Conservation (phyloP, 2,113 vertebrate genomes). For the Lepus timidus region DNA sequence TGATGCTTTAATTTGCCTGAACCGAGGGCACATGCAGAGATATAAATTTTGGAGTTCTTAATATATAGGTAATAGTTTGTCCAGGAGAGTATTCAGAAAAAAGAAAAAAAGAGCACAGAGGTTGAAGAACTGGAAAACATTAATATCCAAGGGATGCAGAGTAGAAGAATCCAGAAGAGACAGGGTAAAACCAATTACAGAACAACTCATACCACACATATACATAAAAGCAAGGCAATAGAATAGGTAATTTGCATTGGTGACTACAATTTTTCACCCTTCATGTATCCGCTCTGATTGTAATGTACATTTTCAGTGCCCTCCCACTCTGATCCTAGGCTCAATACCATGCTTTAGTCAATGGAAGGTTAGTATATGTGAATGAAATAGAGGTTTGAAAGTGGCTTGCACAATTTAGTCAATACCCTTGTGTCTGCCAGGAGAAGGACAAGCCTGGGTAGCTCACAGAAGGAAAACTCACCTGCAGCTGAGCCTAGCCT, state of each 20-base stretch:
- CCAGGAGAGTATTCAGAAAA: too few relatives aligned
- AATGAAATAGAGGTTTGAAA: constrained; percentile 31
- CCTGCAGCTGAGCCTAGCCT: background rate
- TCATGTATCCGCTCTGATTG: background rate
- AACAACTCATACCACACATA: background rate
- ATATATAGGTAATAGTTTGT: background rate
- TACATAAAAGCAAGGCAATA: background rate
- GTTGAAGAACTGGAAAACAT: constrained; percentile 31
- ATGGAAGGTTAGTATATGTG: background rate
- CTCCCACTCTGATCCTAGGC: background rate
- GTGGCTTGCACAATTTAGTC: background rate
- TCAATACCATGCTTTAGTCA: background rate
- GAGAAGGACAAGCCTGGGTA: background rate
- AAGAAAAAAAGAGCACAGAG: background rate
- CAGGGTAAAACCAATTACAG: background rate
- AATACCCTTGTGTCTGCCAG: background rate
- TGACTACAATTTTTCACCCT: constrained; percentile 13
- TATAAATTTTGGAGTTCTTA: constrained; percentile 32
- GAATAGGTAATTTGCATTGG: constrained; percentile 23
- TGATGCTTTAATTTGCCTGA: constrained; percentile 24
- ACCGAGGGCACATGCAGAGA: background rate
- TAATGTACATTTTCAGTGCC: constrained; percentile 7
- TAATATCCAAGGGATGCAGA: background rate
- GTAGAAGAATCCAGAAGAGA: background rate
- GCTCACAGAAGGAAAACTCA: background rate